A percentile compares a stretch with the other conserved stretches of the same genome.
Evolutionary conservation across 2,888 invertebrate genomes (phyloP).

Genomic region (Drosophila suboccidentalis): DNA sequence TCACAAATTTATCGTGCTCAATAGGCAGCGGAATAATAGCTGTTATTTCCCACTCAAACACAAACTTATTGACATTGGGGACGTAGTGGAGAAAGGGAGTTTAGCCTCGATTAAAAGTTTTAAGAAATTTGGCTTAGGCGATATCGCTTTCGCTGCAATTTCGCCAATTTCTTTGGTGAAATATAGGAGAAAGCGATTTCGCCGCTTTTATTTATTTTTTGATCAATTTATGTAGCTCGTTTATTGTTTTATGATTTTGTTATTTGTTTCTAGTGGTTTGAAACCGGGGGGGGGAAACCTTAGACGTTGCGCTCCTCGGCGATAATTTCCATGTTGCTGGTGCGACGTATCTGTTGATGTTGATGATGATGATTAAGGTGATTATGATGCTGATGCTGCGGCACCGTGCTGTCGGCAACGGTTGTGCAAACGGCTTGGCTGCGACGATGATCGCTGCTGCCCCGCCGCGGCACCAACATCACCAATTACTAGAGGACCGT

Average conservation of each 20-base stretch:
- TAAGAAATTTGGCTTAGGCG: background rate
- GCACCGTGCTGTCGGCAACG: slow-evolving; percentile 27
- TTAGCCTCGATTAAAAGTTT: too few species aligned
- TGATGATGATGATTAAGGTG: slow-evolving; percentile 38
- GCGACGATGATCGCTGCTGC: slow-evolving; percentile 74
- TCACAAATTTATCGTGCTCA: too few species aligned
- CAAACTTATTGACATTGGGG: background rate
- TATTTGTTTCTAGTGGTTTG: background rate
- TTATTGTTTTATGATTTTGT: background rate
- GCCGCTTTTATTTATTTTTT: background rate
- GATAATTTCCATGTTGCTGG: slow-evolving; percentile 78
- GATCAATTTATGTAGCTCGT: background rate
- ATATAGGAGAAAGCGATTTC: background rate
- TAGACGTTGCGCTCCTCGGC: slow-evolving; percentile 71
- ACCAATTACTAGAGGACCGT: slow-evolving; percentile 88
- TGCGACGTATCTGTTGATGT: slow-evolving; percentile 62
- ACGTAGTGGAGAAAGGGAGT: background rate
- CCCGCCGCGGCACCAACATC: slow-evolving; percentile 79
- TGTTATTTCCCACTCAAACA: background rate
- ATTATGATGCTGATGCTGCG: slow-evolving; percentile 43
- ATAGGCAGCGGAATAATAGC: too few species aligned
- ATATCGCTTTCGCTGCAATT: slow-evolving; percentile 1
- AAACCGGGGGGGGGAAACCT: slow-evolving; percentile 18
- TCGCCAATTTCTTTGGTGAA: background rate
- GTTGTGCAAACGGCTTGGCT: slow-evolving; percentile 57